Conservation (phyloP, 2,888 invertebrate species). For the Portevinia maculata region DNA sequence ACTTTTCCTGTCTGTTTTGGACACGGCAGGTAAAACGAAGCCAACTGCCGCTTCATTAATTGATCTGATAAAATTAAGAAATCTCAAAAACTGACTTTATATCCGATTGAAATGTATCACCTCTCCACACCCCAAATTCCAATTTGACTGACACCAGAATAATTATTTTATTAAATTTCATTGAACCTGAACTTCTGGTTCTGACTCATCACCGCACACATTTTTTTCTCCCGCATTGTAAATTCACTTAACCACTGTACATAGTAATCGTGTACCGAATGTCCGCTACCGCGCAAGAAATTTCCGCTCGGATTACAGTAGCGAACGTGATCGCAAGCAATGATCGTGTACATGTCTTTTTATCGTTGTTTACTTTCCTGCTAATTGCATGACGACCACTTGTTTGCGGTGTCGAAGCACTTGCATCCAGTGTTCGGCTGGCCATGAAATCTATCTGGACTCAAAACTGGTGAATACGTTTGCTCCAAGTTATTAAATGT, state of each 20-base stretch:
- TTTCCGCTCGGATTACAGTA: constrained; percentile 41
- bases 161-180: too few species aligned
- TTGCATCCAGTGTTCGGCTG: background rate
- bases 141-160: too few species aligned
- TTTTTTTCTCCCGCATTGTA: background rate
- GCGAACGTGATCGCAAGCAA: constrained; percentile 49
- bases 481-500: too few species aligned
- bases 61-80: too few species aligned
- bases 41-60: too few species aligned
- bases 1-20: too few species aligned
- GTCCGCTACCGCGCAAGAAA: constrained; percentile 2
- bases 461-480: background rate
- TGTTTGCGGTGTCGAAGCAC: constrained; percentile 4
- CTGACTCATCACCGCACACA: too few species aligned
- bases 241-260: background rate
- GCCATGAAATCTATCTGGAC: background rate
- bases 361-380: constrained; percentile 16
- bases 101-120: too few species aligned
- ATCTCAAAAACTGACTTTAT: too few species aligned
- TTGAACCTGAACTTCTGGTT: too few species aligned
- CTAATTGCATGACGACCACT: constrained; percentile 44
- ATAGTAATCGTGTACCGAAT: background rate
- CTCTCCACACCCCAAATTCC: too few species aligned
- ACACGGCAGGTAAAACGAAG: too few species aligned
- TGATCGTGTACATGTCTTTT: constrained; percentile 7